Evolutionary conservation across 2,888 invertebrate genomes (phyloP).

Genomic region (Spisula subtruncata): DNA sequence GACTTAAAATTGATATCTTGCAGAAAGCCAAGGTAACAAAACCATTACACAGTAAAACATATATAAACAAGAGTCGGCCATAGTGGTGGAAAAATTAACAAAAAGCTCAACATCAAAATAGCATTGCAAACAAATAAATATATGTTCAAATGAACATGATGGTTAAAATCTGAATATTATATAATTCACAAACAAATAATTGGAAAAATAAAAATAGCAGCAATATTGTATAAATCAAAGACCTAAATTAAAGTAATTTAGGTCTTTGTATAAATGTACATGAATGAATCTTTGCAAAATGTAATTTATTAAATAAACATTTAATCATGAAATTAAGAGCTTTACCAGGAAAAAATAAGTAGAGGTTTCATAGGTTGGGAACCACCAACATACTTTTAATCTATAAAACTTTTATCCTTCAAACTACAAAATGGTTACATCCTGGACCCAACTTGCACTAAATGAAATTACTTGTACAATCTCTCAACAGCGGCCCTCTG

Average conservation of each 20-base stretch:
- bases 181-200: conserved; percentile 27
- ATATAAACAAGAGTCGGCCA: not conserved
- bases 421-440: too few relatives aligned
- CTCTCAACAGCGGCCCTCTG: too few relatives aligned
- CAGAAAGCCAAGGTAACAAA: too few relatives aligned
- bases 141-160: not conserved
- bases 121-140: conserved; percentile 20
- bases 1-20: too few relatives aligned
- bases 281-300: not conserved
- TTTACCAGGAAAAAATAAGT: too few relatives aligned
- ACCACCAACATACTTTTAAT: too few relatives aligned
- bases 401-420: too few relatives aligned
- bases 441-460: too few relatives aligned
- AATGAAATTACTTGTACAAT: too few relatives aligned
- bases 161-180: conserved; percentile 26
- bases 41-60: not conserved
- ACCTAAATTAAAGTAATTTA: too few relatives aligned
- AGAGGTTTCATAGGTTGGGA: too few relatives aligned
- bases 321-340: conserved; percentile 4
- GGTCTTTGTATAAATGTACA: not conserved
- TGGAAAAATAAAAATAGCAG: not conserved
- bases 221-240: not conserved
- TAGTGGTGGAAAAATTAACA: conserved; percentile 5
- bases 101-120: not conserved
- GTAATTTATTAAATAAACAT: not conserved